Conservation (phyloP, 2,888 invertebrate species). For the Limenitis camilla region DNA sequence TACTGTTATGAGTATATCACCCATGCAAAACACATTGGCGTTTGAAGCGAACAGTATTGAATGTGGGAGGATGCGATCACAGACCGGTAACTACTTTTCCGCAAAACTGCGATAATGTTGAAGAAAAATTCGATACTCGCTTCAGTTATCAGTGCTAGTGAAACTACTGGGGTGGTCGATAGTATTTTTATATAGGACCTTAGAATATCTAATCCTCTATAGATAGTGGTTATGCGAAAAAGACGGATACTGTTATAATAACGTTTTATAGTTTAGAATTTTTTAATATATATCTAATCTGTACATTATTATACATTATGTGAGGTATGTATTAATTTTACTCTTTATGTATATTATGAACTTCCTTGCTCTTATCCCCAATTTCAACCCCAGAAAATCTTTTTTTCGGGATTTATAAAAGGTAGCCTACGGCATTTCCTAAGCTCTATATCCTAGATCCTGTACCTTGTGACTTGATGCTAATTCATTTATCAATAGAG, state of each 20-base stretch:
- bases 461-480: too few relatives aligned
- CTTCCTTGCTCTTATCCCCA: too few relatives aligned
- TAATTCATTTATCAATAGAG: too few relatives aligned
- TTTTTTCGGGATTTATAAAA: too few relatives aligned
- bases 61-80: slow-evolving; percentile 57
- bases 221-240: slow-evolving; percentile 1
- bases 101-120: slow-evolving; percentile 53
- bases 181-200: slow-evolving; percentile 24
- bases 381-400: too few relatives aligned
- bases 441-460: too few relatives aligned
- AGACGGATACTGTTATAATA: background rate
- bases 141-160: slow-evolving; percentile 39
- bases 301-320: too few relatives aligned
- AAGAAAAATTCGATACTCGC: slow-evolving; percentile 47
- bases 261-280: too few relatives aligned
- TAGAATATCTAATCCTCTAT: slow-evolving; percentile 27
- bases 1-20: slow-evolving; percentile 39
- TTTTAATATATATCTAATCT: too few relatives aligned
- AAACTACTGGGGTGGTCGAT: slow-evolving; percentile 29
- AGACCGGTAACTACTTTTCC: slow-evolving; percentile 72
- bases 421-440: too few relatives aligned
- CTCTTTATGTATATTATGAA: too few relatives aligned
- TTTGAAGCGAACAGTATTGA: slow-evolving; percentile 25
- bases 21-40: slow-evolving; percentile 18
- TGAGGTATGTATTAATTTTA: too few relatives aligned